Percentiles rank a stretch among this genome's conserved stretches.
phyloP scores from a whole-genome alignment of 2,113 vertebrate species.

The Callaeas wilsoni region DNA sequence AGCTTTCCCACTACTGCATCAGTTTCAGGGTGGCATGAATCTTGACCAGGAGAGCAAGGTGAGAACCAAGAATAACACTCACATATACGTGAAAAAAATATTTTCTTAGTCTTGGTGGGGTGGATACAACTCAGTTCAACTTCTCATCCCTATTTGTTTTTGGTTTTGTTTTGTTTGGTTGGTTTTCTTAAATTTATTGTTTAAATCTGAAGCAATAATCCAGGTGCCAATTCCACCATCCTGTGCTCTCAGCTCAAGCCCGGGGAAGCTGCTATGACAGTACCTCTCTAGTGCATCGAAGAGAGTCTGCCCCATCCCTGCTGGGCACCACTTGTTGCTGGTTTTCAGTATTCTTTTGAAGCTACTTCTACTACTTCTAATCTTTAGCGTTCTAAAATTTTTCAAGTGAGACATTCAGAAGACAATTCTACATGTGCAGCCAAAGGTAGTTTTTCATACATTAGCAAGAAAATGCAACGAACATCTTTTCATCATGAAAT shows the following conservation, averaged over 20 bases:
- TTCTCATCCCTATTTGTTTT: no score
- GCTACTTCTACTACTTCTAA: background rate
- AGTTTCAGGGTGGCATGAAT: background rate
- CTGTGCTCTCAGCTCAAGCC: accelerated
- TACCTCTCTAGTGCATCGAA: accelerated
- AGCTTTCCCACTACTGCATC: background rate
- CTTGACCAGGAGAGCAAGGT: background rate
- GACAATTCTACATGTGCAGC: background rate
- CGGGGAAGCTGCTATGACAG: background rate
- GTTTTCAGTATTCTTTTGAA: background rate
- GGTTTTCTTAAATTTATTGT: background rate
- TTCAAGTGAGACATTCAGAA: background rate
- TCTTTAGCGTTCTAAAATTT: background rate
- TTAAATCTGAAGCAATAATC: background rate
- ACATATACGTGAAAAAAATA: background rate
- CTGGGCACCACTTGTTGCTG: background rate
- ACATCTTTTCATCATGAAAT: background rate
- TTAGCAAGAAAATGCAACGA: background rate
- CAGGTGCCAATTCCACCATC: background rate
- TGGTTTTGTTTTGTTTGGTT: background rate
- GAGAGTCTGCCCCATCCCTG: background rate
- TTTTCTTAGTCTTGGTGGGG: background rate
- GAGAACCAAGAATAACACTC: background rate
- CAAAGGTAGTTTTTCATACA: background rate
- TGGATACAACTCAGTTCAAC: background rate